Evolutionary conservation across 2,113 vertebrate species (phyloP).

Genomic region (Sylvilagus bachmani): DNA sequence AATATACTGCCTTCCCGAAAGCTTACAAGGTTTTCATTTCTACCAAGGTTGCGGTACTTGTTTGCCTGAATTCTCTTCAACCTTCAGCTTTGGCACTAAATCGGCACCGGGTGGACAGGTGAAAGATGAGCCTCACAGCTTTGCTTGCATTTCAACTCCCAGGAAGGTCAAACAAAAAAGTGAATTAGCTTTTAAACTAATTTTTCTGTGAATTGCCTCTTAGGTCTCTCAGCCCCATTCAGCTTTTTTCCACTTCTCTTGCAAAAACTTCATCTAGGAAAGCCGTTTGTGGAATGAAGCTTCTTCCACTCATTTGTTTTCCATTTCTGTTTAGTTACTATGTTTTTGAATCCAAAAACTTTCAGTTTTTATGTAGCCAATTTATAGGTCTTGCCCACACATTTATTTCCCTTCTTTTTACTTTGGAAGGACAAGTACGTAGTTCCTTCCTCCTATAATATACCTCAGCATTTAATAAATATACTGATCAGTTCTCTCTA

Average conservation of each 20-base stretch:
- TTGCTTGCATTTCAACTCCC: slow-evolving; percentile 12
- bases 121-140: not conserved
- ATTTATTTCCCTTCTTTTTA: not conserved
- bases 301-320: not conserved
- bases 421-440: not conserved
- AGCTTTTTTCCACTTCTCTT: not conserved
- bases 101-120: not conserved
- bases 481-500: not conserved
- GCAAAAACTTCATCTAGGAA: not conserved
- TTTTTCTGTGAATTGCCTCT: not conserved
- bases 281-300: not conserved
- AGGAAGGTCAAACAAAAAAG: not conserved
- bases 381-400: not conserved
- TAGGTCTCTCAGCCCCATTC: not conserved
- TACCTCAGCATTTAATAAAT: not conserved
- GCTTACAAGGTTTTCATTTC: not conserved
- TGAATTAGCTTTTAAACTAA: not conserved
- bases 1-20: not conserved
- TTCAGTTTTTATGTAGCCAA: not conserved
- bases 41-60: not conserved
- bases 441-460: not conserved
- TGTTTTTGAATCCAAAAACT: not conserved
- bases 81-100: not conserved
- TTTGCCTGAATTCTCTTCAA: not conserved
- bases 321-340: not conserved